Evolutionary conservation across 2,888 invertebrate genomes (phyloP).

Genomic region (Caenorhabditis becei): DNA sequence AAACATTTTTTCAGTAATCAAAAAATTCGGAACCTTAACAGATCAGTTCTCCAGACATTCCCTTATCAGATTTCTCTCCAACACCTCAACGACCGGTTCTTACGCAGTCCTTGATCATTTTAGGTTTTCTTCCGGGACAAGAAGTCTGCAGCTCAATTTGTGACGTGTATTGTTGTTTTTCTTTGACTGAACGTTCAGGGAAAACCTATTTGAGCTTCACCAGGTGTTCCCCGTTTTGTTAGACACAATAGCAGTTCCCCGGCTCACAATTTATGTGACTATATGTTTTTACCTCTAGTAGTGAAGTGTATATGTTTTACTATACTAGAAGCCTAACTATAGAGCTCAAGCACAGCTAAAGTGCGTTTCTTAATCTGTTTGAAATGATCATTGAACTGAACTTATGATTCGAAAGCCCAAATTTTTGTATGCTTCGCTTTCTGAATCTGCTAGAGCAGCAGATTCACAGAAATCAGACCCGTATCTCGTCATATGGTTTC

Average conservation of each 20-base stretch:
- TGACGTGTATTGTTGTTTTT: slow-evolving; percentile 21
- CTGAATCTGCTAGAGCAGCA: neutral
- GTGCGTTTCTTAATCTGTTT: neutral
- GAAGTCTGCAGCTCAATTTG: neutral
- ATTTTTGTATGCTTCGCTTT: neutral
- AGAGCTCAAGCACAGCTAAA: no score
- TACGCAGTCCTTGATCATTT: slow-evolving; percentile 13
- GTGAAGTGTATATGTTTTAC: no score
- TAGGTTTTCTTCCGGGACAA: slow-evolving; percentile 20
- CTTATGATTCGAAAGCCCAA: neutral
- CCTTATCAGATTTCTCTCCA: neutral
- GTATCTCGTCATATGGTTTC: slow-evolving; percentile 32
- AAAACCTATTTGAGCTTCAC: slow-evolving; percentile 19
- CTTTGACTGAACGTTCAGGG: slow-evolving; percentile 6
- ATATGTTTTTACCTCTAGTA: slow-evolving; percentile 4
- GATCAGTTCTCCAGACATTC: neutral
- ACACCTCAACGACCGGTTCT: neutral
- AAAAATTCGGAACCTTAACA: neutral
- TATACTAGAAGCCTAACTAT: no score
- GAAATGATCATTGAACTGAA: neutral
- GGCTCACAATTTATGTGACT: no score
- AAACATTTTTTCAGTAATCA: neutral
- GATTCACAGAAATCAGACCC: slow-evolving; percentile 14
- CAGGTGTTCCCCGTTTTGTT: slow-evolving; percentile 5
- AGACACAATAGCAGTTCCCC: neutral